Evolutionary conservation across 2,888 invertebrate genomes (phyloP).

Genomic region (Lasioglossum figueresi): DNA sequence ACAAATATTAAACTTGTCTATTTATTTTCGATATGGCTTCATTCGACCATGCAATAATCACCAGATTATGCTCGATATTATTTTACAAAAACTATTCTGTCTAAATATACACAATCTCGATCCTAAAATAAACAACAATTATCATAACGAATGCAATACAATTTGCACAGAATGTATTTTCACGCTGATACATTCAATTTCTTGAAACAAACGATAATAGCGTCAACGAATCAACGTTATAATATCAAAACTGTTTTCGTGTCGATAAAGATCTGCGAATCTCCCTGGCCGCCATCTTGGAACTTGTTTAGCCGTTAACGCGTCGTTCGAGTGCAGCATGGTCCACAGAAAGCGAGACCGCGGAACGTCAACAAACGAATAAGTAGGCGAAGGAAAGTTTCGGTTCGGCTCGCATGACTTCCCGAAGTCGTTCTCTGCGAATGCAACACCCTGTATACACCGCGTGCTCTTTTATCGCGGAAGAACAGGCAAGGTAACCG

Average conservation of each 20-base stretch:
- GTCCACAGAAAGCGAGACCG: not conserved
- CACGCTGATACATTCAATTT: no score
- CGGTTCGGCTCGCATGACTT: not conserved
- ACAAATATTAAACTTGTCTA: not conserved
- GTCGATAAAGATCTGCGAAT: not conserved
- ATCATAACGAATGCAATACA: not conserved
- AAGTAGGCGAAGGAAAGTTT: not conserved
- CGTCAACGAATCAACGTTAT: no score
- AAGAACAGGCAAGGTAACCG: slow-evolving; percentile 48
- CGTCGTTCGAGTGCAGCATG: not conserved
- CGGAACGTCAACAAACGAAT: not conserved
- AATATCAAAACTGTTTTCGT: no score
- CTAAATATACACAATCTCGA: not conserved
- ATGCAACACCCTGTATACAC: slow-evolving; percentile 3
- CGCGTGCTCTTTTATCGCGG: slow-evolving; percentile 25
- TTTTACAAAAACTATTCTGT: not conserved
- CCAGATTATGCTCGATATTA: not conserved
- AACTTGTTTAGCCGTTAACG: not conserved
- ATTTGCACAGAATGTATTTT: not conserved
- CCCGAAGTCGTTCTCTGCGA: not conserved
- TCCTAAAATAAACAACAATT: not conserved
- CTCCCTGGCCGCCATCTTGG: not conserved
- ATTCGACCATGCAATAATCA: not conserved
- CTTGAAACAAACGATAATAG: no score
- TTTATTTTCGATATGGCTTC: not conserved